Evolutionary conservation across 2,113 vertebrate species (phyloP), one percentile per base, ranked within the genome.

Genomic region (Oxyruncus cristatus): DNA sequence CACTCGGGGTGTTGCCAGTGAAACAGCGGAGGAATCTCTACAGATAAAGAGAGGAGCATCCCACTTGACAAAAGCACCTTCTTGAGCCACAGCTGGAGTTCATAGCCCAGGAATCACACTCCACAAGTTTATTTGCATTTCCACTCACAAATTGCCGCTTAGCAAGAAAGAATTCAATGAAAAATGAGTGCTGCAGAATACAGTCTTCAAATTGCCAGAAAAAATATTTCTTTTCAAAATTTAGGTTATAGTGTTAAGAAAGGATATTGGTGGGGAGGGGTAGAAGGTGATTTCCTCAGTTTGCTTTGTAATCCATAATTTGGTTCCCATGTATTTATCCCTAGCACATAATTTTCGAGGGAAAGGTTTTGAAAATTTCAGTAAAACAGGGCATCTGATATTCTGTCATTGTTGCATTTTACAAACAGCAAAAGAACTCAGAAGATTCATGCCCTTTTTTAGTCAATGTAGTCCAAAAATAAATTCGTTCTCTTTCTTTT

Each of bases 401-500:
- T 71, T 92, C 59, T 90, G 79, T 68, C 52, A 56, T 47, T 90
- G 56, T n/a, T 86, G 39, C 63, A 24, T 83, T 94, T 95, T 82
- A 82, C 72, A 88, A 92, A 49, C 46, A 84, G 50, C 33, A 66
- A 41, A 86, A 76, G 39, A 67, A 18, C 14, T 79, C 63, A 77
- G 65, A 79, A 93, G 52, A 68, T 52, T 86, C 50, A 75, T 90
- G 65, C 15, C 47, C 47, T 72, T 95, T 95, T 93, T 85, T 80
- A 74, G 85, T 71, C 65, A 93, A 47, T 47, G 14, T 78, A 78
- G 56, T 86, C 61, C 76, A 49, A 58, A 88, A 65, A 83, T 93
- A 85, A 90, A 92, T 35, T n/a, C 27, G 47, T 94, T 93, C 46
- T 93, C 41, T 68, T 78, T 89, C 59, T 65, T 80, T 83, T 91